These are phyloP conservation scores for Lanistes nyassanus DNA, from an alignment of 1,140 invertebrate species.

Conservation along the genomic window DNA sequence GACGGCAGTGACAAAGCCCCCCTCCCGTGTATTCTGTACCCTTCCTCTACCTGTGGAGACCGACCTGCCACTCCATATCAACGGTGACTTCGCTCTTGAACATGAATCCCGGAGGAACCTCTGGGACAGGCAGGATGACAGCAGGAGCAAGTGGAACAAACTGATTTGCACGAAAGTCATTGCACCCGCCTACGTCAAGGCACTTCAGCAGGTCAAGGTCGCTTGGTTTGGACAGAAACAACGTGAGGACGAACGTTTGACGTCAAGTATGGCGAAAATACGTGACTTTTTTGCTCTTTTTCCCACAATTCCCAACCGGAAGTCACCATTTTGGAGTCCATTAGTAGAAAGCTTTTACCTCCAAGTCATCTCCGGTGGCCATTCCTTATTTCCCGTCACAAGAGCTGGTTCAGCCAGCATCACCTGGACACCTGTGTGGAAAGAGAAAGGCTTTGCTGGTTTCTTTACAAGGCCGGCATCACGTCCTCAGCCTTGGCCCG, in stretches of 20 bases:
- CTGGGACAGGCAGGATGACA: slow-evolving; percentile 37
- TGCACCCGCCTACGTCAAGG: slow-evolving; percentile 44
- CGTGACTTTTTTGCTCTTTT: neutral
- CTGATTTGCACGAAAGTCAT: slow-evolving; percentile 43
- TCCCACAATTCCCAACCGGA: neutral
- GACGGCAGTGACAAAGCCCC: neutral
- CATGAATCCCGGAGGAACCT: slow-evolving; percentile 55
- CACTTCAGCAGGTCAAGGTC: slow-evolving; percentile 5
- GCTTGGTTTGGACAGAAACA: slow-evolving; percentile 1
- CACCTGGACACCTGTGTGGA: neutral
- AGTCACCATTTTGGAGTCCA: slow-evolving; percentile 7
- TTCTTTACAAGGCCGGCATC: neutral
- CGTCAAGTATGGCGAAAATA: neutral
- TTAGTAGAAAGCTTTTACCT: slow-evolving; percentile 7
- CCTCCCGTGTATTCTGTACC: slow-evolving; percentile 54
- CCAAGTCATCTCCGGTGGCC: neutral
- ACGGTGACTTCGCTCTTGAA: slow-evolving; percentile 63
- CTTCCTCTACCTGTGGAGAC: slow-evolving; percentile 59
- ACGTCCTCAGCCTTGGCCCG: no score
- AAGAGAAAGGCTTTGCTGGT: slow-evolving; percentile 1
- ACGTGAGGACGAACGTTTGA: neutral
- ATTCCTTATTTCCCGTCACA: slow-evolving; percentile 6
- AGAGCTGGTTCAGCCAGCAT: neutral
- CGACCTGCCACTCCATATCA: slow-evolving; percentile 59
- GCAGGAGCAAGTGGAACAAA: slow-evolving; percentile 50